Percentiles rank a stretch among this genome's conserved stretches.
These are phyloP conservation scores for Sericinus montela DNA, from an alignment of 2,888 invertebrate genomes.

Conservation along the genomic window DNA sequence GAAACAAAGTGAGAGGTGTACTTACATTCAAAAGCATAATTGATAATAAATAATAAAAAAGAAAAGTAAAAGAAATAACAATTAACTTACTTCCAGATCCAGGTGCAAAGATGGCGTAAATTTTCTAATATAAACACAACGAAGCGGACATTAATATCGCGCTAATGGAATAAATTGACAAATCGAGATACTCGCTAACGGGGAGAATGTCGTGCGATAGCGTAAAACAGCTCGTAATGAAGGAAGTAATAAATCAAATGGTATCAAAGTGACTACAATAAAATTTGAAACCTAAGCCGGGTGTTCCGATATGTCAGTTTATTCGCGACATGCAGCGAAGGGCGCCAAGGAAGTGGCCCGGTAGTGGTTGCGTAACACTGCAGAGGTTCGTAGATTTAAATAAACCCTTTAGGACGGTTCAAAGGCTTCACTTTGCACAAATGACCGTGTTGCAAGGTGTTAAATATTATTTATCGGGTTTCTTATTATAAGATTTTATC, in stretches of 20 bases:
- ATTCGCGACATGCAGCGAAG: conserved; percentile 2
- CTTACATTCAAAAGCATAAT: conserved; percentile 1
- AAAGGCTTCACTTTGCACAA: conserved; percentile 13
- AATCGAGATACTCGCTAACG: not conserved
- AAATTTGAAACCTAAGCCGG: not conserved
- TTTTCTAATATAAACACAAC: conserved; percentile 12
- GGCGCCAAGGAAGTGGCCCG: conserved; percentile 1
- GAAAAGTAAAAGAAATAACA: conserved; percentile 11
- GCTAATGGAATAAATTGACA: conserved; percentile 4
- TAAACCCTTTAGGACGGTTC: conserved; percentile 11
- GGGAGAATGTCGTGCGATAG: not conserved
- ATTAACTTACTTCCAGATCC: conserved; percentile 21
- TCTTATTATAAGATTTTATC: conserved; percentile 6
- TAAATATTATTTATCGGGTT: conserved; percentile 13
- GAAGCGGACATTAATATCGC: conserved; percentile 5
- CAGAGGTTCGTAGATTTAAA: conserved; percentile 13
- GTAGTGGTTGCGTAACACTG: conserved; percentile 13
- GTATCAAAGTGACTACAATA: not conserved
- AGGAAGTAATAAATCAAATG: not conserved
- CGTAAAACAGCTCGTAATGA: not conserved
- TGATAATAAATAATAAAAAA: conserved; percentile 2
- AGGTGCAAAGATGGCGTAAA: conserved; percentile 16
- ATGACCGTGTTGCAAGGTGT: conserved; percentile 10
- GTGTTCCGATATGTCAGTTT: not conserved
- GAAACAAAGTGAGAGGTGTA: not conserved